phyloP scores from a whole-genome alignment of 2,888 invertebrate species.

The Bugula neritina region DNA sequence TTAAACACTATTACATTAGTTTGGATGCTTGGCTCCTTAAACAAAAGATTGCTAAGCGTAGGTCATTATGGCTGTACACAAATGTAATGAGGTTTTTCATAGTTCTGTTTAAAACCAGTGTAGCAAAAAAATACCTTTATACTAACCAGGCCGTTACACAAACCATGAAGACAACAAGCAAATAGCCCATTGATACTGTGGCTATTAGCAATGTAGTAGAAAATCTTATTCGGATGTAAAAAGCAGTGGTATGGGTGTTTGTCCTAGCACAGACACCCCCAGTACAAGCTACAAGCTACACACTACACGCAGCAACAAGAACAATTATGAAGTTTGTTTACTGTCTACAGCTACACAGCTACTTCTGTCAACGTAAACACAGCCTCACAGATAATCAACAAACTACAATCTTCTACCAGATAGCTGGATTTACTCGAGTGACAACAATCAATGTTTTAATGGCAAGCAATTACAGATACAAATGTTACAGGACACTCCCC shows the following conservation, averaged over 20 bases:
- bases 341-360: no score
- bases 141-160: neutral
- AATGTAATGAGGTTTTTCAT: slow-evolving; percentile 18
- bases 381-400: no score
- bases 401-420: no score
- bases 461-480: slow-evolving; percentile 26
- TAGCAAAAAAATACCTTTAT: neutral
- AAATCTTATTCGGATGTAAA: no score
- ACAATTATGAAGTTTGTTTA: no score
- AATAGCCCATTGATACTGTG: neutral
- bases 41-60: slow-evolving; percentile 15
- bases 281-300: no score
- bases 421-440: neutral
- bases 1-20: no score
- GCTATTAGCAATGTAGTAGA: neutral
- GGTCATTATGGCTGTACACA: slow-evolving; percentile 26
- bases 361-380: no score
- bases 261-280: no score
- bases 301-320: no score
- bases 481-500: slow-evolving; percentile 23
- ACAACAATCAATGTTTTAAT: slow-evolving; percentile 24
- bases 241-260: no score
- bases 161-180: slow-evolving; percentile 7
- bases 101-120: slow-evolving; percentile 16
- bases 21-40: no score